Conservation (phyloP, 1,140 invertebrate genomes). For the Zaprionus nigranus region DNA sequence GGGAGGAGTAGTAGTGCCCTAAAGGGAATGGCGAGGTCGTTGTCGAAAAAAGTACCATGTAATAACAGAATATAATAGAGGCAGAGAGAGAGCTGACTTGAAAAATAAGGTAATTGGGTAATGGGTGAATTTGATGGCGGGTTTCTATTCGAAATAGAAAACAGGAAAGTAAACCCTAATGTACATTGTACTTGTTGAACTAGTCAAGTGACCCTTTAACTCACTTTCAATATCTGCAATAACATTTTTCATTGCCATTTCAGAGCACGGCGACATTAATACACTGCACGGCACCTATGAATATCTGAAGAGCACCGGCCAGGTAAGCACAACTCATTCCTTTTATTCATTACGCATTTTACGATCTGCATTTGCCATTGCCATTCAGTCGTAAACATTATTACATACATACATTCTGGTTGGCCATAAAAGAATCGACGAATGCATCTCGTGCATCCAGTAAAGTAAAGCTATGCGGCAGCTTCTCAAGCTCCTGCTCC, state of each 20-base stretch:
- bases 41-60: slow-evolving; percentile 1
- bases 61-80: neutral
- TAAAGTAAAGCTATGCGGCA: slow-evolving; percentile 9
- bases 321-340: slow-evolving; percentile 61
- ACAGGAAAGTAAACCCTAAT: neutral
- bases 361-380: slow-evolving; percentile 40
- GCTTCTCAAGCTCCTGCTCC: slow-evolving; percentile 11
- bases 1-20: slow-evolving; percentile 16
- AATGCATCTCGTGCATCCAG: slow-evolving; percentile 33
- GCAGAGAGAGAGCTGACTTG: neutral
- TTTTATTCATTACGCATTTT: slow-evolving; percentile 11
- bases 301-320: slow-evolving; percentile 83
- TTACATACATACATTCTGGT: slow-evolving; percentile 69
- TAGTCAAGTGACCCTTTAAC: neutral
- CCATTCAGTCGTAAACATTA: slow-evolving; percentile 58
- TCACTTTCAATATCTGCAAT: neutral
- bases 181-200: neutral
- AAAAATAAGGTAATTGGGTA: neutral
- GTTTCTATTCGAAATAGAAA: neutral
- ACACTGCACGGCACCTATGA: slow-evolving; percentile 81
- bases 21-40: slow-evolving; percentile 19
- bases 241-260: slow-evolving; percentile 38
- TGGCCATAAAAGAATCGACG: slow-evolving; percentile 44
- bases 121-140: neutral
- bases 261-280: slow-evolving; percentile 80